Evolutionary conservation across 37 sponge, comb jelly and placozoan genomes (phyloP).

Genomic region (Eunapius fragilis): DNA sequence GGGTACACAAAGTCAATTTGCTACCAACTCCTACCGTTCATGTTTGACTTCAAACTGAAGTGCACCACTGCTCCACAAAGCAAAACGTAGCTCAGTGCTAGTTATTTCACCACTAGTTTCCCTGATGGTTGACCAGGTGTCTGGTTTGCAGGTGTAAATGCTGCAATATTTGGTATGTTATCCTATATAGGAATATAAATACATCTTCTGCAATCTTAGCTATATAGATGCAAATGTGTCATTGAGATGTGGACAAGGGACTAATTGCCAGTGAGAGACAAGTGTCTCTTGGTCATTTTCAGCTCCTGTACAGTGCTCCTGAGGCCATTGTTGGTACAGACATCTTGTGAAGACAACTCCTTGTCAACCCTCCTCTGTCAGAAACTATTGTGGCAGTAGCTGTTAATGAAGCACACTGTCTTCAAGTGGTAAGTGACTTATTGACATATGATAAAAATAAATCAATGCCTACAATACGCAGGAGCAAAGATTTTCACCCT

Average conservation of each 20-base stretch:
- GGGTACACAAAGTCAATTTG: background rate
- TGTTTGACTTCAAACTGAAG: background rate
- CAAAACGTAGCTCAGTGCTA: background rate
- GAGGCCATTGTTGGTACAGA: conserved; percentile 33
- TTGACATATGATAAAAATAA: background rate
- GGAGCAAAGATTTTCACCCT: conserved; percentile 59
- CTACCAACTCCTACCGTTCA: background rate
- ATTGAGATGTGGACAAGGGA: conserved; percentile 2
- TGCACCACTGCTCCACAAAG: background rate
- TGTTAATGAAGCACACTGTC: conserved; percentile 49
- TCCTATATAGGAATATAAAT: background rate
- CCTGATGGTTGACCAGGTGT: conserved; percentile 55
- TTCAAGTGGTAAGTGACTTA: conserved; percentile 42
- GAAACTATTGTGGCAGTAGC: conserved; percentile 24
- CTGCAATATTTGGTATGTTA: conserved; percentile 22
- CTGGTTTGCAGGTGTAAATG: conserved; percentile 17
- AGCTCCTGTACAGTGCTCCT: conserved; percentile 34
- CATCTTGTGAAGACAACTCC: conserved; percentile 8
- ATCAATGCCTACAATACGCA: background rate
- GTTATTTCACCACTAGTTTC: conserved; percentile 55
- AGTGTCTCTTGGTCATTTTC: background rate
- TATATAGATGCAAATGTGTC: background rate
- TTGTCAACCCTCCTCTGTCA: conserved; percentile 3
- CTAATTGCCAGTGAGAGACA: conserved; percentile 3
- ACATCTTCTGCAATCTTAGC: background rate